These are phyloP conservation scores for Tortricodes alternella DNA, from an alignment of 2,888 invertebrate genomes.

Conservation along the genomic window DNA sequence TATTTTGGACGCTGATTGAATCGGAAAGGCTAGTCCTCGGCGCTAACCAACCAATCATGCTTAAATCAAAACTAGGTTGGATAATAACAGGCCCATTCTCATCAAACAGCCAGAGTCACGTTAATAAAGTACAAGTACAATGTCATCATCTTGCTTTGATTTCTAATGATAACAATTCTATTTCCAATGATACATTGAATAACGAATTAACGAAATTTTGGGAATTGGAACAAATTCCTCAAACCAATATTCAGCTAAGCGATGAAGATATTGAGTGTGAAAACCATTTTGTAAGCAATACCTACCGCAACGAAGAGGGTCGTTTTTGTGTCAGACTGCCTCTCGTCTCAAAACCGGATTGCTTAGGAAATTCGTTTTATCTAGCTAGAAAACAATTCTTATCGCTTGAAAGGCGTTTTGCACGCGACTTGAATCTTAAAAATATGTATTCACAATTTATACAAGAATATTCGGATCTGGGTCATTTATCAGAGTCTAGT, in stretches of 20 bases:
- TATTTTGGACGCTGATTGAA: background rate
- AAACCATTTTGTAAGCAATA: background rate
- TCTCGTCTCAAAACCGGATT: background rate
- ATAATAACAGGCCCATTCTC: background rate
- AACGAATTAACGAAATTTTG: background rate
- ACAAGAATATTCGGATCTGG: background rate
- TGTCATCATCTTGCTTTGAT: background rate
- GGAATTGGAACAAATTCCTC: background rate
- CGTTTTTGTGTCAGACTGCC: background rate
- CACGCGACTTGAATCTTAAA: background rate
- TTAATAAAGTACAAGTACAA: background rate
- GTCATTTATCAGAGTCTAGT: background rate
- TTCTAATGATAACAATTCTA: background rate
- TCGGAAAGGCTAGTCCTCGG: background rate
- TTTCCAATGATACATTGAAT: background rate
- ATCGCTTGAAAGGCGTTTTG: background rate
- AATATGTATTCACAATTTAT: background rate
- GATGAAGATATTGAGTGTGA: background rate
- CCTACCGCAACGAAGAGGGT: background rate
- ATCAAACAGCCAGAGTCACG: background rate
- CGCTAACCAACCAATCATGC: background rate
- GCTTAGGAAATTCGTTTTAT: background rate
- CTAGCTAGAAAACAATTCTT: constrained; percentile 7
- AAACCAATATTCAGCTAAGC: background rate
- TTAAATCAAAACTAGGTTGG: background rate